Base-by-base conservation (phyloP, 2,888 invertebrate species). In the Escarpia spicata region DNA sequence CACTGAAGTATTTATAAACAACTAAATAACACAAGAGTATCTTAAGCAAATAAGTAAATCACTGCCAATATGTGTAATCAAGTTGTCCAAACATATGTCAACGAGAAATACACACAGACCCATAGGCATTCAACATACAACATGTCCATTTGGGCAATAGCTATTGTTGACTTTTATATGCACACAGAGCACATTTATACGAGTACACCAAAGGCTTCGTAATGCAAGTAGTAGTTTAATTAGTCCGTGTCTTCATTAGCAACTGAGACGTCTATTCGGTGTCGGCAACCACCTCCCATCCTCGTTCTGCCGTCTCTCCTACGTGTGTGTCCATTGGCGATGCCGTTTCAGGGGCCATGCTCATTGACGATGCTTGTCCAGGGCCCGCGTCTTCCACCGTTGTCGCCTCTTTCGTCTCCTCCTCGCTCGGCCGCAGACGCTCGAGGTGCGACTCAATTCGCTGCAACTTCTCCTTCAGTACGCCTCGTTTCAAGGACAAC, bases 391-490 rank as follows among this genome's bases (percentile, higher is more conserved):
- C 75, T 19, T 75, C 75, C 6, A 15, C 75, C 75, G 19, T 75
- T 26, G 75, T 26, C 26, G 75, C n/a, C 75, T 75, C 75, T 75
- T 75, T 75, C 75, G 75, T 26, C n/a, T 26, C 75, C 2, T 75
- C 26, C 75, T 75, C 75, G 75, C 75, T 75, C 75, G 75, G 75
- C 75, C 75, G 75, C n/a, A 75, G 75, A 75, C 75, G 75, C n/a
- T 75, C 75, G 75, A 75, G 75, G 26, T 75, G 75, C 75, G 75
- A 19, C 75, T 75, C 75, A 75, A 75, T 75, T 26, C 75, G 75
- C 75, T n/a, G 75, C 75, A 75, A n/a, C 75, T 75, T 75, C 26
- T 26, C 75, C n/a, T 75, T 26, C 75, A 75, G 75, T 75, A 75
- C 26, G 15, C 26, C 19, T 3, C n/a, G 75, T 75, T 75, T 75